phyloP scores from a whole-genome alignment of 2,888 invertebrate species.

The Eilema depressum region DNA sequence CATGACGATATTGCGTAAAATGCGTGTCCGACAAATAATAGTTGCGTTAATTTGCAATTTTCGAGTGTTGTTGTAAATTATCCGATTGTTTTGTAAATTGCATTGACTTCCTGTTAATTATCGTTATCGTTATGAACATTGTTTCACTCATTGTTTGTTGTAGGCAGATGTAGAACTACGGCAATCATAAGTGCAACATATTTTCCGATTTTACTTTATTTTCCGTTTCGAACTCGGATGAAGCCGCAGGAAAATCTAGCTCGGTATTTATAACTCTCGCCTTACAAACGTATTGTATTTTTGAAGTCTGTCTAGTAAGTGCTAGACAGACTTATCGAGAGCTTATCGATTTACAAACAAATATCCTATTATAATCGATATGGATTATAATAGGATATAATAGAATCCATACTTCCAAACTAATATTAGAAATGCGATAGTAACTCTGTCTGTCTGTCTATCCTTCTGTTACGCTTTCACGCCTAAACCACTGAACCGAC shows the following conservation, averaged over 20 bases:
- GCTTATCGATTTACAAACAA: too few species aligned
- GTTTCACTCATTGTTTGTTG: not conserved
- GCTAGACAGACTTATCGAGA: too few species aligned
- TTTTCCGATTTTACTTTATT: not conserved
- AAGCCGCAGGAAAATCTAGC: not conserved
- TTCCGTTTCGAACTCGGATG: not conserved
- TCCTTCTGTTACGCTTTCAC: too few species aligned
- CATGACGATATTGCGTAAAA: slow-evolving; percentile 23
- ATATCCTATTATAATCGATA: too few species aligned
- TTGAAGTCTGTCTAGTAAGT: too few species aligned
- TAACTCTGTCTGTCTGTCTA: too few species aligned
- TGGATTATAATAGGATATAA: too few species aligned
- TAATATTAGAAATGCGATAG: too few species aligned
- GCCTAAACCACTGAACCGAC: too few species aligned
- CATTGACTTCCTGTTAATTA: slow-evolving; percentile 28
- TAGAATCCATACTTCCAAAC: too few species aligned
- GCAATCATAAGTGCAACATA: not conserved
- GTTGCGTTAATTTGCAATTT: slow-evolving; percentile 34
- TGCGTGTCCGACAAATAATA: slow-evolving; percentile 29
- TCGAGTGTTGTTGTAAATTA: slow-evolving; percentile 28
- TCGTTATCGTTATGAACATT: not conserved
- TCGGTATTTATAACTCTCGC: not conserved
- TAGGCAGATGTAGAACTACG: not conserved
- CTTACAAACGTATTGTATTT: not conserved
- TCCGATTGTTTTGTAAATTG: slow-evolving; percentile 25